These are phyloP conservation scores for Agonopterix arenella DNA, from an alignment of 2,888 invertebrate species.

Conservation along the genomic window DNA sequence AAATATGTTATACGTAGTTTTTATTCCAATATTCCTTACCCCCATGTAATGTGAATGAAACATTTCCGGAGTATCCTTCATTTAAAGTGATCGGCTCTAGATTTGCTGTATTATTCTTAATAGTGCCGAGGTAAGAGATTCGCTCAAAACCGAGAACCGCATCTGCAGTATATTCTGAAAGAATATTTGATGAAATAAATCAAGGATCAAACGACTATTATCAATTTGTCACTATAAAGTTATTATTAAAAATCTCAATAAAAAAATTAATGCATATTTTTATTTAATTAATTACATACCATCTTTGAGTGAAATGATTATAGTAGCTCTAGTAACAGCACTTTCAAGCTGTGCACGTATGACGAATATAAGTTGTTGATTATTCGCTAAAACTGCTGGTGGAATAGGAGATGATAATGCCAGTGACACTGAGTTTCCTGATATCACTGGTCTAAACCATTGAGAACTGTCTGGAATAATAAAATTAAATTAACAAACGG, in stretches of 20 bases:
- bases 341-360: constrained; percentile 17
- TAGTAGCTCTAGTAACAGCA: constrained; percentile 14
- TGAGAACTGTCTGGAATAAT: constrained; percentile 14
- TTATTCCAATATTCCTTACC: constrained; percentile 8
- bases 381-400: constrained; percentile 15
- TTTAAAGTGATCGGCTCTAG: constrained; percentile 12
- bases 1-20: too few species aligned
- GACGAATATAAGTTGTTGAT: constrained; percentile 19
- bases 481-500: background rate
- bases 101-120: constrained; percentile 5
- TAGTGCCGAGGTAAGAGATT: constrained; percentile 16
- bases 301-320: constrained; percentile 17
- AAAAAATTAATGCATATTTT: too few species aligned
- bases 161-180: too few species aligned
- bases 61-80: constrained; percentile 12
- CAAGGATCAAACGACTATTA: too few species aligned
- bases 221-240: too few species aligned
- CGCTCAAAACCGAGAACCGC: constrained; percentile 17
- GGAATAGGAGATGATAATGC: constrained; percentile 15
- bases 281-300: too few species aligned
- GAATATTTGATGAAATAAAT: too few species aligned
- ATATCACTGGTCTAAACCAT: constrained; percentile 15
- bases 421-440: constrained; percentile 14
- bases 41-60: constrained; percentile 12
- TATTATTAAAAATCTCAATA: too few species aligned